Conservation (phyloP, 1,140 invertebrate species). For the Platyura marginata region DNA sequence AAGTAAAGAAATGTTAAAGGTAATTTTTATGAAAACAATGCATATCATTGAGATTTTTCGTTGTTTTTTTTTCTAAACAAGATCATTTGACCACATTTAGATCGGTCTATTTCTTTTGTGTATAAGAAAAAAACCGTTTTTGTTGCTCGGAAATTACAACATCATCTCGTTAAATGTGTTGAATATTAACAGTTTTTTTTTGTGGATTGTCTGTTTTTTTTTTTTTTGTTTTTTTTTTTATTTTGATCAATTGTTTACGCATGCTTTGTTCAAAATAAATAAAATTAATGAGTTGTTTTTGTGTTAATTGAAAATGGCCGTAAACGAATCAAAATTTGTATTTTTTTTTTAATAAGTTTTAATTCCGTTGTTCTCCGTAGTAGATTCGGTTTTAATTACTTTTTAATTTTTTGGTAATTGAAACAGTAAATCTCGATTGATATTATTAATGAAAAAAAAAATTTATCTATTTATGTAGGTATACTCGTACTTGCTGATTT, state of each 20-base stretch:
- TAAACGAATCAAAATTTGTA: no score
- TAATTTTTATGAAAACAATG: background rate
- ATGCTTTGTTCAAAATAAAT: background rate
- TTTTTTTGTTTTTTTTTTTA: constrained; percentile 1
- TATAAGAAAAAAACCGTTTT: background rate
- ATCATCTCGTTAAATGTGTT: background rate
- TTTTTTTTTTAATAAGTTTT: no score
- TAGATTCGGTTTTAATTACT: no score
- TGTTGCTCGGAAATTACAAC: background rate
- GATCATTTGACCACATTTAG: background rate
- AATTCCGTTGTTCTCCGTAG: no score
- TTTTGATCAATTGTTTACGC: constrained; percentile 1
- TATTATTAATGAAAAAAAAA: no score
- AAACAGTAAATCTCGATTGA: no score
- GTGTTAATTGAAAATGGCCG: no score
- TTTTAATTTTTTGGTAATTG: no score
- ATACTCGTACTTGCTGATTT: no score
- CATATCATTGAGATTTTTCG: background rate
- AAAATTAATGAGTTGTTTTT: background rate
- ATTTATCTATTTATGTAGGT: no score
- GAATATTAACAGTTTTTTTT: background rate
- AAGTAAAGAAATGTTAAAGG: no score
- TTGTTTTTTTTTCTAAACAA: background rate
- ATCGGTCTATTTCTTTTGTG: background rate
- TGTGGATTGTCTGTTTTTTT: background rate